Evolutionary conservation across 2,888 invertebrate species (phyloP).

Genomic region (Limnephilus marmoratus): DNA sequence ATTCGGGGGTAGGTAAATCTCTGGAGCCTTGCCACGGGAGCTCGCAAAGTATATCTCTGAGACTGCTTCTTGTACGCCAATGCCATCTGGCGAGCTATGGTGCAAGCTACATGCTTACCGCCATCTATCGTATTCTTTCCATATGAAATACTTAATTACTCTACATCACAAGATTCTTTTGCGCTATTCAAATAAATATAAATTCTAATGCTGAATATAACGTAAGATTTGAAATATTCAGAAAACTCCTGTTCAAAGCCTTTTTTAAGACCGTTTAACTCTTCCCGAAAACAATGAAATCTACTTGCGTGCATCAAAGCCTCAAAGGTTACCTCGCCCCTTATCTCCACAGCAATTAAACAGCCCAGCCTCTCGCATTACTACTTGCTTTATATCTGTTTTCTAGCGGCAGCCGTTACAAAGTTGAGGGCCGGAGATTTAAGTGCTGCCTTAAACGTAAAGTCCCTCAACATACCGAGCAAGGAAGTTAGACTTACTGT

Average conservation of each 20-base stretch:
- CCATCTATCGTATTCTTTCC: too few species aligned
- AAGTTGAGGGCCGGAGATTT: slow-evolving; percentile 25
- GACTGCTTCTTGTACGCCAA: too few species aligned
- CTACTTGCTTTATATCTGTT: slow-evolving; percentile 36
- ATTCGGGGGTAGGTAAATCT: too few species aligned
- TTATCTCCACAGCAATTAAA: slow-evolving; percentile 4
- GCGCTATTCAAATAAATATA: too few species aligned
- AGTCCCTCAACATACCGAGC: neutral
- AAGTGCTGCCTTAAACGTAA: neutral
- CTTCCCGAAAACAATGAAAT: neutral
- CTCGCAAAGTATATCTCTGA: too few species aligned
- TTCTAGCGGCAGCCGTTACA: slow-evolving; percentile 20
- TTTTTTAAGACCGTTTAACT: neutral
- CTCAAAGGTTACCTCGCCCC: neutral
- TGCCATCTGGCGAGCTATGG: too few species aligned
- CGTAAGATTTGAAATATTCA: too few species aligned
- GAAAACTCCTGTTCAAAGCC: neutral
- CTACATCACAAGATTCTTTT: too few species aligned
- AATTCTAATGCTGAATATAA: too few species aligned
- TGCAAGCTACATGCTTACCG: too few species aligned
- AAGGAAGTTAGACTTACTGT: neutral
- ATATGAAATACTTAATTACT: too few species aligned
- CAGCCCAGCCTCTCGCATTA: slow-evolving; percentile 10
- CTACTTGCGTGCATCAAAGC: neutral
- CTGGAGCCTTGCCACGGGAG: too few species aligned